Evolutionary conservation across 2,113 vertebrate species (phyloP), one percentile per base, ranked within the genome.

Genomic region (Ciconia boyciana): DNA sequence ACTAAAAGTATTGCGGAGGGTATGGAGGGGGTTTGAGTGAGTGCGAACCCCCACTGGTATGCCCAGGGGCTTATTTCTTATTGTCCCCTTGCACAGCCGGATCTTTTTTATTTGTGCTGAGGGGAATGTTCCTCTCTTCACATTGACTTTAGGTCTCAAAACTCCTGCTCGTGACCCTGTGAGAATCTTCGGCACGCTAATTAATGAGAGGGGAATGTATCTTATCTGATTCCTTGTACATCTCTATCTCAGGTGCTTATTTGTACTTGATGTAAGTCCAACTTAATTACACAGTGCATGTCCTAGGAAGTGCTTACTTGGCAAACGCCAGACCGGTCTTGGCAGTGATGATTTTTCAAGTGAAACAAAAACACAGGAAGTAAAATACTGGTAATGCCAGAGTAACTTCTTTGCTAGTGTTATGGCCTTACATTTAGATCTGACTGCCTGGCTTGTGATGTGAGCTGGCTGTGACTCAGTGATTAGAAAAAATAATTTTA

Each of bases 321-420:
- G 87, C 87, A 90, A 13, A 76, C 7, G 49, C 46, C 46, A 77
- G 71, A 74, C 66, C 39, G 83, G 89, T 77, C 62, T 77, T 90
- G 84, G 81, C 78, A 93, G 79, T 62, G 78, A 70, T 77, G 82
- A 48, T 75, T 82, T 91, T 90, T 83, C 84, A 91, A 88, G 71
- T 80, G 84, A 85, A 96, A 83, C 83, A 93, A 66, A 95, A 95
- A 39, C 90, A 95, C 87, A 83, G 95, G 95, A 95, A 95, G 78
- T 89, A 46, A 62, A 70, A 58, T 80, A 48, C 78, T 83, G 75
- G 75, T 91, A 93, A 62, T 57, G 62, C 70, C 55, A 64, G 61
- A 65, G 66, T 89, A 34, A 31, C 34, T 76, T 52, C 66, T 89
- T 82, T 72, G 74, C 25, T 92, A 7, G n/a, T 58, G 20, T 62